Evolutionary conservation across 2,888 invertebrate species (phyloP), one percentile per base, ranked within the genome.

Genomic region (Apodemia hepburni): DNA sequence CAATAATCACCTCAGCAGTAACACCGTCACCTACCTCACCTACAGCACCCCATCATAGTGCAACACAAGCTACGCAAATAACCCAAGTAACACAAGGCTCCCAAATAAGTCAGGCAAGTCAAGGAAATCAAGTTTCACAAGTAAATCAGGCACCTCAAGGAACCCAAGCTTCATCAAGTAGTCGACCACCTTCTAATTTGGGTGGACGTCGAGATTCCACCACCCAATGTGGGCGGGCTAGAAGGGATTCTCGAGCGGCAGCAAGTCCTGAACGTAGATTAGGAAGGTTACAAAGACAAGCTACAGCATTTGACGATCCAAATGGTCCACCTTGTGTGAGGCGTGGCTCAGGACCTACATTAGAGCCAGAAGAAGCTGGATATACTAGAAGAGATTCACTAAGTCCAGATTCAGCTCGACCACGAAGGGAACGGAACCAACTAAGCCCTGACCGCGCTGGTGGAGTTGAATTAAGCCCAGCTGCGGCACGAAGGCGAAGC

Each of bases 291-390:
- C 96, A 97, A 76, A 93, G 98, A 42, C 98, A 98, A 84, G 96
- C 97, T 18, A 97, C 97, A 7, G 96, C 97, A 47, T 97, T 96
- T 76, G 98, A 98, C 84, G 97, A 98, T 81, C 95, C 96, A 51
- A 94, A 93, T 71, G 93, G 96, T 61, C 96, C 96, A 0, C 95
- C 95, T 29, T 94, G 93, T 38, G 89, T 91, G 9, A 92, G 93
- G 66, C 93, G 97, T 58, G 97, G 96, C 67, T 97, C 96, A 3
- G 97, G 97, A 66, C 96, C 96, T 4, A 97, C 97, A 2, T 86
- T 97, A 57, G 96, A 96, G 59, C 97, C 97, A 0, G 97, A 97
- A 80, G 95, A 95, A 67, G 94, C 95, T 74, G 95, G 96, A 61
- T 92, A 95, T 54, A 96, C 96, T 0, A 92, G 97, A 22, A 92